Evolutionary conservation across 1,140 invertebrate species (phyloP).

Genomic region (Episyrphus balteatus): DNA sequence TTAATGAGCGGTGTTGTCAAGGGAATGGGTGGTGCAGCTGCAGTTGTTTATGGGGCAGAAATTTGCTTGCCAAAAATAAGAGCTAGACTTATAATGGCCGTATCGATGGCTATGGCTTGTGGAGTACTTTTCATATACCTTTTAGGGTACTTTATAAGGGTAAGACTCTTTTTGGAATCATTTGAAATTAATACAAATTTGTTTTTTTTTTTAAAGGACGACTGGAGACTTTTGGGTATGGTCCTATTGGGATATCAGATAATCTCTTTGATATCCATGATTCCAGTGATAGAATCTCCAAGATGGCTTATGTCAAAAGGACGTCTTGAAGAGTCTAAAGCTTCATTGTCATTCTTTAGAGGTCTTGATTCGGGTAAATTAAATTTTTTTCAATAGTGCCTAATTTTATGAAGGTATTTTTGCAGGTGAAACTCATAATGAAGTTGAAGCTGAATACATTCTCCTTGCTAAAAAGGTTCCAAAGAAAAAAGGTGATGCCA

Average conservation of each 20-base stretch:
- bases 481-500: slow-evolving; percentile 17
- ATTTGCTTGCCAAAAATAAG: slow-evolving; percentile 43
- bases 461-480: slow-evolving; percentile 14
- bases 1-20: slow-evolving; percentile 39
- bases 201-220: slow-evolving; percentile 29
- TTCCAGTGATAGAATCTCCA: slow-evolving; percentile 60
- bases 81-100: slow-evolving; percentile 49
- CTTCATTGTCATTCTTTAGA: slow-evolving; percentile 42
- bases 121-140: slow-evolving; percentile 51
- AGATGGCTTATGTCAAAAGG: slow-evolving; percentile 52
- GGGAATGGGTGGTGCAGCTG: slow-evolving; percentile 48
- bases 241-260: slow-evolving; percentile 46
- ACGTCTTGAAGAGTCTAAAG: slow-evolving; percentile 41
- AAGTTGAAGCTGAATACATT: slow-evolving; percentile 30
- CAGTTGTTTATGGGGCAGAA: slow-evolving; percentile 52
- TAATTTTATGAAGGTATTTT: too few relatives aligned
- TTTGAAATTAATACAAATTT: too few relatives aligned
- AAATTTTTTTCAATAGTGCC: too few relatives aligned
- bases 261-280: slow-evolving; percentile 40
- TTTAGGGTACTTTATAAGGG: slow-evolving; percentile 47
- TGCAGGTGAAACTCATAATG: slow-evolving; percentile 19
- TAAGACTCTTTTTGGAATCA: slow-evolving; percentile 15
- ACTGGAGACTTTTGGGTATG: slow-evolving; percentile 49
- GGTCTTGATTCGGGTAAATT: slow-evolving; percentile 39
- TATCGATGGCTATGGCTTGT: slow-evolving; percentile 45